Percentiles rank a stretch among this genome's conserved stretches.
Evolutionary conservation across 2,113 vertebrate species (phyloP).

Genomic region (Stigmatopora nigra): DNA sequence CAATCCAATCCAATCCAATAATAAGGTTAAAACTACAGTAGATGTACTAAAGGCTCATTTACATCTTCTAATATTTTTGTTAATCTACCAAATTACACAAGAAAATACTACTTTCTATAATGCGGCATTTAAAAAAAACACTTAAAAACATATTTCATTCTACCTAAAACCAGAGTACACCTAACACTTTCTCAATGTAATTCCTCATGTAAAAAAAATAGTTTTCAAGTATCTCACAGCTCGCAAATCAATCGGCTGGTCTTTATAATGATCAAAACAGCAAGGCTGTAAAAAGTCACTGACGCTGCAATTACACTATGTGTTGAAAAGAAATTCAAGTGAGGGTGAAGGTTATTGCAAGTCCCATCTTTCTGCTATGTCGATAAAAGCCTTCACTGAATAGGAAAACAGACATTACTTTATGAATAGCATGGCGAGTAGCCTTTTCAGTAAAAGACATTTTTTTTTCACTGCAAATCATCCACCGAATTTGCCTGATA

Average conservation of each 20-base stretch:
- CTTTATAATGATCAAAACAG: constrained; percentile 20
- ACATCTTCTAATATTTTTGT: constrained; percentile 25
- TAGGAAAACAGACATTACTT: constrained; percentile 63
- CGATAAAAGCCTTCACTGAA: constrained; percentile 45
- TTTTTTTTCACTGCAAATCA: constrained; percentile 61
- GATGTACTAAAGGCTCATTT: constrained; percentile 28
- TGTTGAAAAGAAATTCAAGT: constrained; percentile 42
- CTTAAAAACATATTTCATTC: background rate
- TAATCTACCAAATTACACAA: constrained; percentile 7
- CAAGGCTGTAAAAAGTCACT: constrained; percentile 37
- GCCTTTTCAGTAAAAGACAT: constrained; percentile 60
- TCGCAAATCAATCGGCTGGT: constrained; percentile 22
- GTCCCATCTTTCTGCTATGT: constrained; percentile 35
- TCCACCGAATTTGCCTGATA: constrained; percentile 35
- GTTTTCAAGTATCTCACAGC: constrained; percentile 12
- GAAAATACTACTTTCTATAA: background rate
- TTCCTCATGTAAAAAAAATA: constrained; percentile 6
- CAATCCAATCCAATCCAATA: too few relatives aligned
- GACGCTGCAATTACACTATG: constrained; percentile 37
- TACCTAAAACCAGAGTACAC: constrained; percentile 1
- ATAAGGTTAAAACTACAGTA: constrained; percentile 1
- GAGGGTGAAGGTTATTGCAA: constrained; percentile 40
- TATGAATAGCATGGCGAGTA: constrained; percentile 60
- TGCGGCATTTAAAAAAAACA: too few relatives aligned
- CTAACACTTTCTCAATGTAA: background rate